Conservation (phyloP, 2,888 invertebrate species). For the Limnephilus rhombicus region DNA sequence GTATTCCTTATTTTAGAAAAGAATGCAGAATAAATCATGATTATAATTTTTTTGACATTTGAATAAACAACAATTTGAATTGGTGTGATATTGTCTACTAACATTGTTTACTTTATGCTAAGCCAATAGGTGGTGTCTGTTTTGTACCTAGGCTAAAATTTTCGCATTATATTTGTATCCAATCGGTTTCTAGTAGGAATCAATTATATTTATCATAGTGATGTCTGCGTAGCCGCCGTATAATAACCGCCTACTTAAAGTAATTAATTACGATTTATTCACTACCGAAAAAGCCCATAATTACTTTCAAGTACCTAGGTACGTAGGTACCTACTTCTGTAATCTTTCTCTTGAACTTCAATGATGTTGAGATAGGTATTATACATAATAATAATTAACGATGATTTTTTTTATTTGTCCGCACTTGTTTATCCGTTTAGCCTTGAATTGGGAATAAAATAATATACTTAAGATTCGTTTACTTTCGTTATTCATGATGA, state of each 20-base stretch:
- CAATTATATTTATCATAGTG: neutral
- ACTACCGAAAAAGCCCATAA: neutral
- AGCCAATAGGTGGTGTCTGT: conserved; percentile 30
- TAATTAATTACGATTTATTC: neutral
- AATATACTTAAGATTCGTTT: neutral
- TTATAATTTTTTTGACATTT: conserved; percentile 11
- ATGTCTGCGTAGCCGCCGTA: neutral
- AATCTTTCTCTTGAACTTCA: neutral
- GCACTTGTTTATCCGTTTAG: neutral
- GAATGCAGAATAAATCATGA: neutral
- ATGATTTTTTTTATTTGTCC: neutral
- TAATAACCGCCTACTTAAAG: neutral
- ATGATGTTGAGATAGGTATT: neutral
- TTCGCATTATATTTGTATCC: conserved; percentile 6
- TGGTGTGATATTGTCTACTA: conserved; percentile 6
- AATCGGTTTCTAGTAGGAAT: conserved; percentile 33
- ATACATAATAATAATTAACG: neutral
- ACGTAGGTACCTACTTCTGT: no score
- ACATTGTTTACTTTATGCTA: conserved; percentile 37
- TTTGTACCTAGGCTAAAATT: neutral
- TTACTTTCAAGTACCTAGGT: no score
- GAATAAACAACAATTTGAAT: conserved; percentile 19
- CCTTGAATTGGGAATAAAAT: neutral
- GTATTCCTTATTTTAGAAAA: neutral
- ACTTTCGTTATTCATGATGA: neutral